Evolutionary conservation across 2,888 invertebrate genomes (phyloP), one percentile per base, ranked within the genome.

Genomic region (Epinotia ramella): DNA sequence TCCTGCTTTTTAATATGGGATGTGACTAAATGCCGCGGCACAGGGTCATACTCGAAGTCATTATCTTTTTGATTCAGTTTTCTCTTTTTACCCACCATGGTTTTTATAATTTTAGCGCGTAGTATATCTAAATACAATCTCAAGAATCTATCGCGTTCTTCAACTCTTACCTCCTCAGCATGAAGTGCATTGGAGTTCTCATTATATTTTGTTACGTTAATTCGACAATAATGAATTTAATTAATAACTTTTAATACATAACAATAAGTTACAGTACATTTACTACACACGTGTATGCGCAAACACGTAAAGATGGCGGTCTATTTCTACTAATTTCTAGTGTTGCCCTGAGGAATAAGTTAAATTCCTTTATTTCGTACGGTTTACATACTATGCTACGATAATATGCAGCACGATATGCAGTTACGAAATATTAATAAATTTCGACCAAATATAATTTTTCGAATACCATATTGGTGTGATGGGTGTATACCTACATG

Each of bases 1-100:
- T 98, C 98, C 90, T 97, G 96, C 81, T 97, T 97, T 83, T 96
- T 96, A 65, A 97, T 95, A 80, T 98, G 97, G 20, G 96, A 95
- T n/a, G 96, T 95, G 60, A 96, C 96, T 78, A 97, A 95, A 91
- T 98, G 97, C 86, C 96, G 96, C 0, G 97, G 97, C 74, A 96
- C 92, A 13, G 97, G 96, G 91, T 97, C 97, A 84, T 96, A 97
- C 91, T 97, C 97, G 78, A 95, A 95, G 79, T 97, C 97, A 80
- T 97, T 96, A 66, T 95, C 95, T 79, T 95, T 95, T 20, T 92
- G 76, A 83, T 86, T 87, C 66, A 88, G 83, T 85, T 94, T 95
- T 77, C 94, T 88, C 85, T 94, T 95, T 79, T 94, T 94, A 63
- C 94, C 94, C 94, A 94, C 94, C 18, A 44, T 80, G 40, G 71